A percentile compares a stretch with the other conserved stretches of the same genome.
These are phyloP conservation scores for Pristionchus exspectatus DNA, from an alignment of 2,888 invertebrate species.

Conservation along the genomic window DNA sequence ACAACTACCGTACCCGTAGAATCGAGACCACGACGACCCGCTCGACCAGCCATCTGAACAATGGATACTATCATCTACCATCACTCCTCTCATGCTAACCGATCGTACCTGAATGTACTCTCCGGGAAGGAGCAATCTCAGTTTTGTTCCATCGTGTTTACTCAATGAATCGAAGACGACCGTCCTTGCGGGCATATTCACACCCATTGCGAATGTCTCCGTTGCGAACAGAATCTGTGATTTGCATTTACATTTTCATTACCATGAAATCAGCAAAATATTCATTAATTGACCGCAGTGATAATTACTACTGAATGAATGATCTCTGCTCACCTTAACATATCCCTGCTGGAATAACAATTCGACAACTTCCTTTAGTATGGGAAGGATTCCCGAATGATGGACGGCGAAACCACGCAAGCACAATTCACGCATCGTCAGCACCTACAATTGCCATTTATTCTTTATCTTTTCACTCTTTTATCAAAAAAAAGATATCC, in stretches of 20 bases:
- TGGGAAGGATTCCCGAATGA: conserved; percentile 97
- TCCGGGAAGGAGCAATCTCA: conserved; percentile 88
- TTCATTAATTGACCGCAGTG: no score
- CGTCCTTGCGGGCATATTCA: conserved; percentile 99
- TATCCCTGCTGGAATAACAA: conserved; percentile 95
- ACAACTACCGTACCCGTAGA: conserved; percentile 95
- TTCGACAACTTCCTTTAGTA: conserved; percentile 99
- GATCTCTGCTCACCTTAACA: conserved; percentile 84
- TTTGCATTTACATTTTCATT: no score
- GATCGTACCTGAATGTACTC: conserved; percentile 91
- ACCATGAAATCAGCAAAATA: no score
- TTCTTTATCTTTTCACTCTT: no score
- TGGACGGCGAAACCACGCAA: conserved; percentile 93
- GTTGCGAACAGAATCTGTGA: conserved; percentile 94
- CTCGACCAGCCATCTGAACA: conserved; percentile 93
- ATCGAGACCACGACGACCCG: conserved; percentile 94
- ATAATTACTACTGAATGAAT: neutral
- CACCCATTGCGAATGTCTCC: conserved; percentile 99
- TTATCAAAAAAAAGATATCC: no score
- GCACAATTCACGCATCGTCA: conserved; percentile 84
- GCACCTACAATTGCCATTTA: conserved; percentile 81
- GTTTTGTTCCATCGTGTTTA: conserved; percentile 91
- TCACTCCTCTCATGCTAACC: neutral
- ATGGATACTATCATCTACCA: no score
- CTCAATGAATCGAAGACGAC: conserved; percentile 94